Evolutionary conservation across 2,797 vertebrate species (phyloP).

Genomic region (Steatocranus sp.): DNA sequence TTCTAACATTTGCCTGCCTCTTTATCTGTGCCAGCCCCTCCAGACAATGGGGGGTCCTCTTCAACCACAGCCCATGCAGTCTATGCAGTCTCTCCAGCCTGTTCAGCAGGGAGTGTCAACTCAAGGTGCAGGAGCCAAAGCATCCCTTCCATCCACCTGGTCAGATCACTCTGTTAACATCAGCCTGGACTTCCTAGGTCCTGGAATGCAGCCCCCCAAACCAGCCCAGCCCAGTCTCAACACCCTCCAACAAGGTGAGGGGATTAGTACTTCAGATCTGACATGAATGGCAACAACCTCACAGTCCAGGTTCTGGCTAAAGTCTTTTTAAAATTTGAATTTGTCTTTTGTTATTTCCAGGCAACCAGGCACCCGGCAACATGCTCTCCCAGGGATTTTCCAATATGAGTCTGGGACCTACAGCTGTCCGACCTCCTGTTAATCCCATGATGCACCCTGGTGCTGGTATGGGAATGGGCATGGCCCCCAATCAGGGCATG

Average conservation of each 20-base stretch:
- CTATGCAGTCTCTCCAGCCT: constrained; percentile 79
- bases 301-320: not conserved
- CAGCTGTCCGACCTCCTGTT: constrained; percentile 74
- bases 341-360: constrained; percentile 60
- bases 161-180: constrained; percentile 95
- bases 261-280: not conserved
- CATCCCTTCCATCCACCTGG: constrained; percentile 89
- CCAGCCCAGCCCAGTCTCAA: constrained; percentile 90
- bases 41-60: constrained; percentile 81
- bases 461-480: constrained; percentile 71
- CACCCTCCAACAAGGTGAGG: constrained; percentile 91
- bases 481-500: constrained; percentile 64
- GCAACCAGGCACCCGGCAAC: constrained; percentile 80
- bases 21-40: constrained; percentile 74
- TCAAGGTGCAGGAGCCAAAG: constrained; percentile 82
- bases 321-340: not conserved
- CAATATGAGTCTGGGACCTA: constrained; percentile 81
- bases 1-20: not conserved
- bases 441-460: constrained; percentile 81
- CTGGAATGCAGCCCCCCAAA: constrained; percentile 91
- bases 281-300: not conserved
- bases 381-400: constrained; percentile 90
- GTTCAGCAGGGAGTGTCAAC: constrained; percentile 77
- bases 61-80: constrained; percentile 80
- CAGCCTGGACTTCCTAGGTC: constrained; percentile 93